phyloP scores from a whole-genome alignment of 2,113 vertebrate genomes.

The Monopterus albus region DNA sequence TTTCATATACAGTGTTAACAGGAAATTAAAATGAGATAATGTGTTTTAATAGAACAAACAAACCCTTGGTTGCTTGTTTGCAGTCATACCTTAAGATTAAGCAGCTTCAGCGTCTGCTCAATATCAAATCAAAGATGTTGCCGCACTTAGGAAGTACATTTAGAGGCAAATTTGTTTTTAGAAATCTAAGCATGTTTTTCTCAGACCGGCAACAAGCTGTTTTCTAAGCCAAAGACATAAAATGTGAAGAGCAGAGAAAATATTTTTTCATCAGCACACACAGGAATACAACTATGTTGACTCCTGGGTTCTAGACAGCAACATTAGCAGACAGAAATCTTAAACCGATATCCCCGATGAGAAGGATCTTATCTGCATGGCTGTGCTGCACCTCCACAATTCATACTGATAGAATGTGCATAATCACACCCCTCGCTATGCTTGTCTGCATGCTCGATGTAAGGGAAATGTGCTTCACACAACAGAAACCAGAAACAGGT shows the following conservation, averaged over 20 bases:
- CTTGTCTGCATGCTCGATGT: constrained; percentile 71
- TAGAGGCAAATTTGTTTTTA: constrained; percentile 37
- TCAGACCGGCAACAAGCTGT: constrained; percentile 35
- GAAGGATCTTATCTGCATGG: constrained; percentile 57
- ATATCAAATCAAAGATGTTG: constrained; percentile 19
- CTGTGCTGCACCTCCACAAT: constrained; percentile 54
- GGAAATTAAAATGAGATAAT: constrained; percentile 14
- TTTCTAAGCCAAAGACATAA: constrained; percentile 14
- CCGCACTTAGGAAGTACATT: constrained; percentile 41
- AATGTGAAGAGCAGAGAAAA: constrained; percentile 38
- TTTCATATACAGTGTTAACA: not conserved
- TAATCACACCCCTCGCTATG: constrained; percentile 52
- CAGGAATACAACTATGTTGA: constrained; percentile 43
- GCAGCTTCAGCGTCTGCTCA: constrained; percentile 15
- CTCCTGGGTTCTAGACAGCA: constrained; percentile 15
- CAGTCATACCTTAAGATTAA: constrained; percentile 27
- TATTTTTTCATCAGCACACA: constrained; percentile 54
- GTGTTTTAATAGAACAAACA: not conserved
- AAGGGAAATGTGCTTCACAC: constrained; percentile 61
- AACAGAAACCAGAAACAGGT: constrained; percentile 70
- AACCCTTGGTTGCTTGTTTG: not conserved
- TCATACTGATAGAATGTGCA: constrained; percentile 62
- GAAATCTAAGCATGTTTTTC: constrained; percentile 45
- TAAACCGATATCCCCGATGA: constrained; percentile 59
- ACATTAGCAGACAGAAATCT: constrained; percentile 54